Evolutionary conservation across 2,113 vertebrate species (phyloP).

Genomic region (Marmota monax): DNA sequence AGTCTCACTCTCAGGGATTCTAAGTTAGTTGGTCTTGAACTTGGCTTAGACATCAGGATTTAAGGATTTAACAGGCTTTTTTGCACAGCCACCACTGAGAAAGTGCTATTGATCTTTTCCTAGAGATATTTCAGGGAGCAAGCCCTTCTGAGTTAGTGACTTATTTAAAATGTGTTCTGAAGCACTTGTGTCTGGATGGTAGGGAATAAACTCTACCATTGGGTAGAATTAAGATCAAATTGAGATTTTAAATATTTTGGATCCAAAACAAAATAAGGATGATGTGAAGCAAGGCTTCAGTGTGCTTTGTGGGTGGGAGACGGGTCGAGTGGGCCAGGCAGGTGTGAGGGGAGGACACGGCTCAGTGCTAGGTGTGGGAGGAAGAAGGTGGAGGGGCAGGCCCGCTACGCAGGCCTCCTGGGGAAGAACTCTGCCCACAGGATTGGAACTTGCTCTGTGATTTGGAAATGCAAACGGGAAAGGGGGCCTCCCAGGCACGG

Average conservation of each 20-base stretch:
- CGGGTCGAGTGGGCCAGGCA: not conserved
- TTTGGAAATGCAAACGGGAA: not conserved
- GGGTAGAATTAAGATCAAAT: not conserved
- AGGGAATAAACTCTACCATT: not conserved
- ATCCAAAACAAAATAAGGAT: not conserved
- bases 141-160: not conserved
- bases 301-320: not conserved
- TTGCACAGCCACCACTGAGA: not conserved
- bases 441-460: not conserved
- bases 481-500: not conserved
- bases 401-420: not conserved
- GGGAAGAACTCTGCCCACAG: not conserved
- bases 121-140: not conserved
- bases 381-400: not conserved
- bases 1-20: not conserved
- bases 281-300: not conserved
- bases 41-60: not conserved
- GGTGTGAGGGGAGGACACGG: not conserved
- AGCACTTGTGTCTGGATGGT: not conserved
- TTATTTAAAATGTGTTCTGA: constrained; percentile 5
- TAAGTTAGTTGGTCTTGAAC: not conserved
- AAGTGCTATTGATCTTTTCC: not conserved
- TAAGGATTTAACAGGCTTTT: constrained; percentile 12
- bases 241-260: not conserved
- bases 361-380: accelerated